Percentiles rank a stretch among this genome's conserved stretches.
phyloP scores from a whole-genome alignment of 2,113 vertebrate genomes.

The Chitala chitala region DNA sequence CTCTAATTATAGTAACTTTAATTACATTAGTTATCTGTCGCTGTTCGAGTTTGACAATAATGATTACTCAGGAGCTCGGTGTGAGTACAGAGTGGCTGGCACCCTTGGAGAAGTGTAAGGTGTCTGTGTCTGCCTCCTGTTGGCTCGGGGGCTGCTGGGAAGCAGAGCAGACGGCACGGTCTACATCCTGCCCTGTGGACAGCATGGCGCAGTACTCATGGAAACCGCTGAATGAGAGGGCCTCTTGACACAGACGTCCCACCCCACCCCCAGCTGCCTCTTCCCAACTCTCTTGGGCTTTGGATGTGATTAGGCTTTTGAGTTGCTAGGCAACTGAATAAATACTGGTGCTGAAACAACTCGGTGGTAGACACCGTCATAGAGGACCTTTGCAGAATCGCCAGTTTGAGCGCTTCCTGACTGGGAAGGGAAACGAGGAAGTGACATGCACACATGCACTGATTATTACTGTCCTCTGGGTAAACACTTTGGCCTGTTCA shows the following conservation, averaged over 20 bases:
- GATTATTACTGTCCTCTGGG: conserved; percentile 7
- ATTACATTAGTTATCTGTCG: conserved; percentile 14
- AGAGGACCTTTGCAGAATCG: conserved; percentile 10
- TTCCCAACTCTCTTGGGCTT: conserved; percentile 15
- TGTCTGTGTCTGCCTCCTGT: not conserved
- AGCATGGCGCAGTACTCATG: not conserved
- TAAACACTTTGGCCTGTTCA: conserved; percentile 2
- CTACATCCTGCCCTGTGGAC: not conserved
- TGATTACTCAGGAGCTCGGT: not conserved
- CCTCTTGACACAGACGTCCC: not conserved
- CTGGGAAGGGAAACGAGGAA: not conserved
- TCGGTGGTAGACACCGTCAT: conserved; percentile 19
- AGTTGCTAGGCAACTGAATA: conserved; percentile 43
- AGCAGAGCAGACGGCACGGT: not conserved
- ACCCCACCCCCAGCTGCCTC: conserved; percentile 8
- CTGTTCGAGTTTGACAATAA: conserved; percentile 4
- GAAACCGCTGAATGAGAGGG: conserved; percentile 5
- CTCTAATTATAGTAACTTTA: conserved; percentile 18
- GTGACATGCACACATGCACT: not conserved
- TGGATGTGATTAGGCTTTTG: conserved; percentile 25
- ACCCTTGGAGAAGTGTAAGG: not conserved
- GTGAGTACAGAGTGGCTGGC: not conserved
- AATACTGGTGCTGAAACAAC: conserved; percentile 29
- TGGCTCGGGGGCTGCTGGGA: not conserved
- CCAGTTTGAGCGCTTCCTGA: conserved; percentile 17